Evolutionary conservation across 2,797 vertebrate species (phyloP).

Genomic region (Sciaenops ocellatus): DNA sequence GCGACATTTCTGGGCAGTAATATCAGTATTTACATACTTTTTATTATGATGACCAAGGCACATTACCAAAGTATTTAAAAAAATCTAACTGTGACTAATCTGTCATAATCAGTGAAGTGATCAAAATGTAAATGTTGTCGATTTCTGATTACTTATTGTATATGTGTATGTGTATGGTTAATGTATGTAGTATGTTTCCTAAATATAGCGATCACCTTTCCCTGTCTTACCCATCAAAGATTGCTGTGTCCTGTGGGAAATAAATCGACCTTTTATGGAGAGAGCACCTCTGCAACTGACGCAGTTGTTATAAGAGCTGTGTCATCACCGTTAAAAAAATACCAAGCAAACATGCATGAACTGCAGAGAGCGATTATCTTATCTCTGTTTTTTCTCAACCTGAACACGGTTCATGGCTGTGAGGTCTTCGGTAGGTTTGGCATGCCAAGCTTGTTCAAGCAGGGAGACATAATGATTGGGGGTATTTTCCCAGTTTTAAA

Average conservation of each 20-base stretch:
- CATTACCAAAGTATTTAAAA: too few relatives aligned
- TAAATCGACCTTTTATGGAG: slow-evolving; percentile 19
- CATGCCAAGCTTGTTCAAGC: slow-evolving; percentile 75
- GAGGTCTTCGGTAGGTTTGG: slow-evolving; percentile 70
- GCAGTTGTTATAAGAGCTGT: slow-evolving; percentile 34
- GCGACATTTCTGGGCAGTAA: too few relatives aligned
- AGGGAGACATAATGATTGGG: slow-evolving; percentile 84
- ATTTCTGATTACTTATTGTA: too few relatives aligned
- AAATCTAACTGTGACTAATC: too few relatives aligned
- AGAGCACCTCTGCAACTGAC: background rate
- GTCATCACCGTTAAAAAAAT: slow-evolving; percentile 24
- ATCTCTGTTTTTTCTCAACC: slow-evolving; percentile 53
- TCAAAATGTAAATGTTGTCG: too few relatives aligned
- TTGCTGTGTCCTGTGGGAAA: slow-evolving; percentile 47
- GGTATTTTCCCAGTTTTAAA: slow-evolving; percentile 85
- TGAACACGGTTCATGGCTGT: slow-evolving; percentile 66
- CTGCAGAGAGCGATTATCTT: slow-evolving; percentile 22
- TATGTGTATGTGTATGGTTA: too few relatives aligned
- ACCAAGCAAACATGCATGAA: slow-evolving; percentile 58
- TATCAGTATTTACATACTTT: too few relatives aligned
- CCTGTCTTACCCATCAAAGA: background rate
- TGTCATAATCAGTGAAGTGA: too few relatives aligned
- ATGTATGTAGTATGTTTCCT: too few relatives aligned
- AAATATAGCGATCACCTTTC: background rate
- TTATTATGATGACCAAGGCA: too few relatives aligned